phyloP scores from a whole-genome alignment of 2,888 invertebrate species.

The Brachyptera risi region DNA sequence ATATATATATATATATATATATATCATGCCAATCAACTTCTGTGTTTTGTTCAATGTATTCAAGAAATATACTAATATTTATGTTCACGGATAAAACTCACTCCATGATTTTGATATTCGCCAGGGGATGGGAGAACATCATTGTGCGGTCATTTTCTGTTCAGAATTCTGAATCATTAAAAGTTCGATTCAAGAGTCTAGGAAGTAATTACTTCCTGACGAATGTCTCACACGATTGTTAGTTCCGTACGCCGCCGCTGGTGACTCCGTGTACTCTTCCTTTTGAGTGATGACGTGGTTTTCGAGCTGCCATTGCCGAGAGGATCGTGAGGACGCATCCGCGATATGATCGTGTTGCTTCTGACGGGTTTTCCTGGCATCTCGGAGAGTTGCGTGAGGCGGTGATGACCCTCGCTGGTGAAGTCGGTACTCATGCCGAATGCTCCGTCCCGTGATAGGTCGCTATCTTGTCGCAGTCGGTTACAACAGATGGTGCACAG shows the following conservation, averaged over 20 bases:
- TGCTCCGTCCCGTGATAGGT: constrained; percentile 4
- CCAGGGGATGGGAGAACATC: too few species aligned
- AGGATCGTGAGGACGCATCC: constrained; percentile 10
- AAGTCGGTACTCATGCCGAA: constrained; percentile 24
- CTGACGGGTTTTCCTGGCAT: constrained; percentile 3
- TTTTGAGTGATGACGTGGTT: constrained; percentile 7
- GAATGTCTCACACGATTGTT: constrained; percentile 8
- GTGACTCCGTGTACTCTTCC: constrained; percentile 22
- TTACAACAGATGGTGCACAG: constrained; percentile 23
- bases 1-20: too few species aligned
- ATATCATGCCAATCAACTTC: too few species aligned
- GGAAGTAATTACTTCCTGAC: too few species aligned
- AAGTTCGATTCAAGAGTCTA: too few species aligned
- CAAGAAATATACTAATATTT: too few species aligned
- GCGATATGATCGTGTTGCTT: constrained; percentile 26
- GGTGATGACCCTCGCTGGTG: constrained; percentile 13
- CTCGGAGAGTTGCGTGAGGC: constrained; percentile 26
- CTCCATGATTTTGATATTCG: too few species aligned
- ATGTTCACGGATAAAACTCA: too few species aligned
- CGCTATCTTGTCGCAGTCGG: not conserved
- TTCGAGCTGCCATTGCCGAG: constrained; percentile 18
- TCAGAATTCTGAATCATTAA: too few species aligned
- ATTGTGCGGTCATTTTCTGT: too few species aligned
- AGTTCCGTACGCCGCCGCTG: constrained; percentile 4
- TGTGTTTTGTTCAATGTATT: too few species aligned